Percentiles rank a stretch among this genome's conserved stretches.
phyloP scores from a whole-genome alignment of 2,797 vertebrate genomes.

The Nyctibius grandis region DNA sequence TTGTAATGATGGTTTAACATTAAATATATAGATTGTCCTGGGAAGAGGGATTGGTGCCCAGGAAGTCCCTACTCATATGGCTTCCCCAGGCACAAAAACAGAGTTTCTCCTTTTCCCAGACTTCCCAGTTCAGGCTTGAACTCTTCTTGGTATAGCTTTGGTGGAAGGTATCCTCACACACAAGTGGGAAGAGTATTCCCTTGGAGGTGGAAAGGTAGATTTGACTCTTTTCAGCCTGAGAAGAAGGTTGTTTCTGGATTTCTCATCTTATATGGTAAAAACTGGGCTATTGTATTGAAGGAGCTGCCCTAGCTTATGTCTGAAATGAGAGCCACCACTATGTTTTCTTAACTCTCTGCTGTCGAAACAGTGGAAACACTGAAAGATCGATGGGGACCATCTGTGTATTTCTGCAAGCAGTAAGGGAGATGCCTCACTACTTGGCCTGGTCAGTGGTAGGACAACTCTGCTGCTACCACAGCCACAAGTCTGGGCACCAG shows the following conservation, averaged over 20 bases:
- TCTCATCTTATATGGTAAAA: neutral
- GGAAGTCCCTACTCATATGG: neutral
- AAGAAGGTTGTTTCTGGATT: neutral
- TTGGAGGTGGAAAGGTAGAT: neutral
- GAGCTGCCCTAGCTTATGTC: neutral
- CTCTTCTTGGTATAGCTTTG: neutral
- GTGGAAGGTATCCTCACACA: neutral
- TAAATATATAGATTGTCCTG: neutral
- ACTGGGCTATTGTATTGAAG: neutral
- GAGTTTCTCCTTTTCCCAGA: neutral
- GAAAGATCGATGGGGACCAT: neutral
- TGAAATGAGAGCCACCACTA: neutral
- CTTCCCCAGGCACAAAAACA: neutral
- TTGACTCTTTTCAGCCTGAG: neutral
- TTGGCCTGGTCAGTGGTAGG: neutral
- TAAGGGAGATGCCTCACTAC: neutral
- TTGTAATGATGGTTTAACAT: neutral
- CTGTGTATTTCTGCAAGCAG: neutral
- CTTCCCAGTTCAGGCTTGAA: neutral
- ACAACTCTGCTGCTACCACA: neutral
- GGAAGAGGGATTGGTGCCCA: neutral
- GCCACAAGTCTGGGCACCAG: neutral
- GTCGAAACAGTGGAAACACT: neutral
- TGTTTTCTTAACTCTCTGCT: neutral
- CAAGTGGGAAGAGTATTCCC: neutral